phyloP scores from a whole-genome alignment of 2,797 vertebrate genomes.

The Tenualosa thibaudeaui region DNA sequence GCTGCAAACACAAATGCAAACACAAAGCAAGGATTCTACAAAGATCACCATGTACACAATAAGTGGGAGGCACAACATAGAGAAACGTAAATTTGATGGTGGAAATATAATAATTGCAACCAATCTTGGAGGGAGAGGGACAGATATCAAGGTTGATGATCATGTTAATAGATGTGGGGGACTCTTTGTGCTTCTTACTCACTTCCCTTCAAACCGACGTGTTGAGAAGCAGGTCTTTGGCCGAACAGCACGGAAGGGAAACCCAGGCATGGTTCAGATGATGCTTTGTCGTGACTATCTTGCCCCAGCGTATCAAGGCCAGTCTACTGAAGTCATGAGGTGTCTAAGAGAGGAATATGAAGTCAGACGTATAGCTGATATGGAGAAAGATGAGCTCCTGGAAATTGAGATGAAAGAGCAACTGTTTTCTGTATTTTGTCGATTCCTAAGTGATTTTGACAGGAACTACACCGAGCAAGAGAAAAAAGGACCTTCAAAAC shows the following conservation, averaged over 20 bases:
- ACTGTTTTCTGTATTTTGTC: constrained; percentile 49
- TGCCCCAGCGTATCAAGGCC: constrained; percentile 39
- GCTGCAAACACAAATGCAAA: constrained; percentile 36
- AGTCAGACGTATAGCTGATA: constrained; percentile 38
- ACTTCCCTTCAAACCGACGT: constrained; percentile 51
- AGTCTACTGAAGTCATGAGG: constrained; percentile 50
- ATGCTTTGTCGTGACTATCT: constrained; percentile 49
- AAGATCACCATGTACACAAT: constrained; percentile 51
- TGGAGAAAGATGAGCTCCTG: constrained; percentile 48
- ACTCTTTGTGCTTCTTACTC: constrained; percentile 52
- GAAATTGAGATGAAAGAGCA: constrained; percentile 48
- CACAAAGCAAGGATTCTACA: background rate
- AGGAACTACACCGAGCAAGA: constrained; percentile 35
- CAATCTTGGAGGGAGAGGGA: constrained; percentile 54
- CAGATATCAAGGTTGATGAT: constrained; percentile 51
- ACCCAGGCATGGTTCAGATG: constrained; percentile 55
- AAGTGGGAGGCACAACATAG: constrained; percentile 52
- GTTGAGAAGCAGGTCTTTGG: constrained; percentile 59
- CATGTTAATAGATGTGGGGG: constrained; percentile 52
- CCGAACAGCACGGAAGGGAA: constrained; percentile 53
- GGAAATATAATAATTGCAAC: constrained; percentile 54
- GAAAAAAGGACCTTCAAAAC: constrained; percentile 9
- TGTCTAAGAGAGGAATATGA: constrained; percentile 49
- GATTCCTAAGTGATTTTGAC: constrained; percentile 39
- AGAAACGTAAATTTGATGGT: constrained; percentile 34